A percentile compares a stretch with the other conserved stretches of the same genome.
These are phyloP conservation scores for Dromas ardeola DNA, from an alignment of 2,113 vertebrate species.

Conservation along the genomic window DNA sequence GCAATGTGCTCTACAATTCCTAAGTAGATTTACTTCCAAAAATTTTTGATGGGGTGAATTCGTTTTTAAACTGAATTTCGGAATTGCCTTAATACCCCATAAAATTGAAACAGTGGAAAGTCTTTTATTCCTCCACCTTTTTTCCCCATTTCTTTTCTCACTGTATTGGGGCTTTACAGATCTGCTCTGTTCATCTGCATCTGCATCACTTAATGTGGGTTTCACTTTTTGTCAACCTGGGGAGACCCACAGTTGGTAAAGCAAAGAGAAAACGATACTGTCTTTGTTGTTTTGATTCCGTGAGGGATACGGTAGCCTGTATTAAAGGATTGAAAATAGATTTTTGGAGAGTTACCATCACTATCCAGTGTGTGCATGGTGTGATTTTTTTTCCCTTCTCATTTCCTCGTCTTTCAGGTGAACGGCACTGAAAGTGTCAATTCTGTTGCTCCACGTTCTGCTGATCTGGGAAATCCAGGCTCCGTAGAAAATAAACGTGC, in stretches of 20 bases:
- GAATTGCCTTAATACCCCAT: neutral
- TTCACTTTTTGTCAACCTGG: neutral
- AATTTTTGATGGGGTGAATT: neutral
- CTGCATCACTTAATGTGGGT: neutral
- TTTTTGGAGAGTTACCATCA: neutral
- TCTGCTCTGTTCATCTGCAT: neutral
- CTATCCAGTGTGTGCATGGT: fast-evolving
- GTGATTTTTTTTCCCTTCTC: fast-evolving
- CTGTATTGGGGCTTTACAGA: neutral
- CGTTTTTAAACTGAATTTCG: neutral
- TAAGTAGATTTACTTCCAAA: neutral
- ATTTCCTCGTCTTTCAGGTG: neutral
- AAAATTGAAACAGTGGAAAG: fast-evolving
- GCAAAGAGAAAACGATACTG: neutral
- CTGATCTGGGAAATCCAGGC: neutral
- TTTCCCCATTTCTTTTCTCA: neutral
- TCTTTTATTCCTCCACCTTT: neutral
- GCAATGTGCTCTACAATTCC: neutral
- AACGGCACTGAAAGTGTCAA: neutral
- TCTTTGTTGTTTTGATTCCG: neutral
- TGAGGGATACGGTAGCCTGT: neutral
- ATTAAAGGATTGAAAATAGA: neutral
- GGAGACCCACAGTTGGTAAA: neutral
- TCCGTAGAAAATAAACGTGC: no score
- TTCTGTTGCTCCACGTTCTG: neutral